Base-by-base conservation (phyloP, 2,113 vertebrate genomes). In the Oenanthe melanoleuca region DNA sequence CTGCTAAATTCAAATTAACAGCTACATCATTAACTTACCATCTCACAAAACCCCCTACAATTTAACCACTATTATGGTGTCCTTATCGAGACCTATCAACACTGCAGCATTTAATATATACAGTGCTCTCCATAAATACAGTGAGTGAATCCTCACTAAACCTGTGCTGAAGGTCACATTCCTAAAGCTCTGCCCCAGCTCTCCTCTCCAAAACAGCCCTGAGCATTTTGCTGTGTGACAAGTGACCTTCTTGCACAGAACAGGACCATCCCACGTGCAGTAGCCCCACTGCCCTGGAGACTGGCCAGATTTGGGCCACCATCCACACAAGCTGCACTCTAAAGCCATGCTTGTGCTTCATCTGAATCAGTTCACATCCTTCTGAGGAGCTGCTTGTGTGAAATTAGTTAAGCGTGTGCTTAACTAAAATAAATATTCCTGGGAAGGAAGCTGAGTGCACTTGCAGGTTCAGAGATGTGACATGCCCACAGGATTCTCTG, bases 1-100 rank as follows among this genome's bases (percentile, higher is more conserved):
- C 97, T 97, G 95, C 97, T 97, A 97, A 98, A 98, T 98, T 98
- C 97, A 97, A 98, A 98, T 98, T 97, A 98, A 97, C 57, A 42
- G 91, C 96, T 95, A 97, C 97, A 97, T 97, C 95, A 97, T 98
- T 98, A 98, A 96, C 93, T 95, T 91, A 96, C 96, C 87, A 98
- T 97, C 97, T 97, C 96, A 94, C 94, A 66, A 72, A 24, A 55
- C 20, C 59, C 87, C 57, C 71, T 33, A 28, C 85, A 92, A 96
- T 96, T 95, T 96, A 96, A 87, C 92, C 26, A 93, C 90, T 96
- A 92, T 96, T 97, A 96, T 55, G 89, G 95, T 88, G n/a, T 31
- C 95, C 96, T 97, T 95, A 97, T 94, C 84, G 31, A 97, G 95
- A 96, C 64, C 91, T 85, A 84, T 97, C 92, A 81, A 80, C 24